A percentile compares a stretch with the other conserved stretches of the same genome.
Evolutionary conservation across 2,113 vertebrate genomes (phyloP).

Genomic region (Eulemur macaco): DNA sequence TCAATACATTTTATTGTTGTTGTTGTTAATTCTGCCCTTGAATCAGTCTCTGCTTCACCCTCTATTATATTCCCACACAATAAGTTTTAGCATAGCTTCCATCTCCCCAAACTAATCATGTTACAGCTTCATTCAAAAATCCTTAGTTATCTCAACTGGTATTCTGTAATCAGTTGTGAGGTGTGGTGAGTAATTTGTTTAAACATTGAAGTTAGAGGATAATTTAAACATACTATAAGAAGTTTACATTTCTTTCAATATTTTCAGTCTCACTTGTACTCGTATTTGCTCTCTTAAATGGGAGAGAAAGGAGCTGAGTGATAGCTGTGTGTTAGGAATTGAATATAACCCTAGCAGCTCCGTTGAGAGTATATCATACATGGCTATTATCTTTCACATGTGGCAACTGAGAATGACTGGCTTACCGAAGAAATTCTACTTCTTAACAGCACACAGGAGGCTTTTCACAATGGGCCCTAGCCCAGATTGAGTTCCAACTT

Average conservation of each 20-base stretch:
- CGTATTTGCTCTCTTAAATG: neutral
- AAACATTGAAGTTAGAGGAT: conserved; percentile 30
- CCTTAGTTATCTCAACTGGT: conserved; percentile 12
- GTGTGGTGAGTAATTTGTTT: neutral
- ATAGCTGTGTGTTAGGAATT: neutral
- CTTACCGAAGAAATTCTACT: neutral
- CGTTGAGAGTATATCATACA: neutral
- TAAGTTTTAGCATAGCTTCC: neutral
- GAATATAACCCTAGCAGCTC: neutral
- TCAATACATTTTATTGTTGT: neutral
- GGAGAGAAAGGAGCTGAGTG: neutral
- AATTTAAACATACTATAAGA: neutral
- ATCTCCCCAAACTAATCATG: neutral
- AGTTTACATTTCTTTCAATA: neutral
- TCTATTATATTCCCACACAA: conserved; percentile 19
- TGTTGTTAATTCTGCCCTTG: neutral
- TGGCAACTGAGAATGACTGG: neutral
- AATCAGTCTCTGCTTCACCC: neutral
- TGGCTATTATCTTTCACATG: neutral
- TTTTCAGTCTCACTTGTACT: neutral
- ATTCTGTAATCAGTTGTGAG: neutral
- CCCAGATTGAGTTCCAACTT: neutral
- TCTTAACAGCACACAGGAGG: neutral
- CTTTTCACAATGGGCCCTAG: neutral
- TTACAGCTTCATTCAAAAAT: neutral